Evolutionary conservation across 2,888 invertebrate genomes (phyloP).

Genomic region (Orthonevra nobilis): DNA sequence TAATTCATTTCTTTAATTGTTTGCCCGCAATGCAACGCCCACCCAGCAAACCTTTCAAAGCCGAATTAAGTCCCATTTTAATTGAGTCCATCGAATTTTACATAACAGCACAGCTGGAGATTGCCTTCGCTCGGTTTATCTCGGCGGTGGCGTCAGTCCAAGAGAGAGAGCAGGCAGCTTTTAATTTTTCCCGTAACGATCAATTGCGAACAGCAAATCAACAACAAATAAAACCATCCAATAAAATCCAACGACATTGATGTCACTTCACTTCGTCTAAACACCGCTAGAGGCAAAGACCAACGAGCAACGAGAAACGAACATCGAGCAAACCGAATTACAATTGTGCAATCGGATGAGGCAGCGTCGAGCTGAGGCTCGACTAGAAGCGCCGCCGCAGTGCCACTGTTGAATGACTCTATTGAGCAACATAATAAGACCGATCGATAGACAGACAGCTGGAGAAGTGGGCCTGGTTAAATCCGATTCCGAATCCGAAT

Average conservation of each 20-base stretch:
- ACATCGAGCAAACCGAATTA: constrained; percentile 53
- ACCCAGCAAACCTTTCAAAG: constrained; percentile 10
- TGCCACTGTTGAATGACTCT: constrained; percentile 68
- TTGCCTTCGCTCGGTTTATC: no score
- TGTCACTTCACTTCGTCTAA: constrained; percentile 40
- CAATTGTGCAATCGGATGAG: constrained; percentile 58
- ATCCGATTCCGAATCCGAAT: no score
- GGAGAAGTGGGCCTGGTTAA: constrained; percentile 8
- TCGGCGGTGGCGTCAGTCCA: no score
- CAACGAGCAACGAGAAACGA: no score
- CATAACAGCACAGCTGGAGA: constrained; percentile 43
- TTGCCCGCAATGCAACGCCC: constrained; percentile 11
- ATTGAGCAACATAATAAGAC: constrained; percentile 40
- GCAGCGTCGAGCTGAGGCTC: not conserved
- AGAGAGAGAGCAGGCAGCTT: constrained; percentile 39
- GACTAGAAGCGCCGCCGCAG: constrained; percentile 15
- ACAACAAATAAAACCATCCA: constrained; percentile 58
- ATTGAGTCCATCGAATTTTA: constrained; percentile 57
- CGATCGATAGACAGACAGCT: constrained; percentile 1
- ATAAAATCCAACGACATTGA: constrained; percentile 66
- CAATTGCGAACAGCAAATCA: constrained; percentile 65
- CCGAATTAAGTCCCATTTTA: constrained; percentile 29
- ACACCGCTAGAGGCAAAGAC: no score
- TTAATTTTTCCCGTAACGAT: constrained; percentile 61
- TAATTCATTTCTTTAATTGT: constrained; percentile 62